phyloP scores from a whole-genome alignment of 2,888 invertebrate species.

The Coenonympha glycerion region DNA sequence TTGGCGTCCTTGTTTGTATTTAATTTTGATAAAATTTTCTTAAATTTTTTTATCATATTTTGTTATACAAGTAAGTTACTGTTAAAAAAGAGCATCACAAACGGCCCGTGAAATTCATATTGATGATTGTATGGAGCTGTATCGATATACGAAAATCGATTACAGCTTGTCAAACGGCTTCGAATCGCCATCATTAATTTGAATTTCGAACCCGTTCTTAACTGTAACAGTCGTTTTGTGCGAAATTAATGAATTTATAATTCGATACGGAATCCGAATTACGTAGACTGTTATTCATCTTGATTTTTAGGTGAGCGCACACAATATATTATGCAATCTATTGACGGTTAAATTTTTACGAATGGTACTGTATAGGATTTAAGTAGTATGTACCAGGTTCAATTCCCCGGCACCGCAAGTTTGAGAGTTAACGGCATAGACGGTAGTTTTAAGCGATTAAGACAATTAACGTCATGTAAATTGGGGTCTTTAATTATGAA shows the following conservation, averaged over 20 bases:
- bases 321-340: too few species aligned
- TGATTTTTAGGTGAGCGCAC: background rate
- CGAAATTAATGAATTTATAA: slow-evolving; percentile 21
- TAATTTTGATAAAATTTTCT: too few species aligned
- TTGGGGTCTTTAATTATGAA: too few species aligned
- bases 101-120: slow-evolving; percentile 62
- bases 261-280: slow-evolving; percentile 20
- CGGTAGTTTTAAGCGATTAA: too few species aligned
- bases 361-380: too few species aligned
- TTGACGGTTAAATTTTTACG: too few species aligned
- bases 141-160: slow-evolving; percentile 32
- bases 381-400: too few species aligned
- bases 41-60: too few species aligned
- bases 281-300: background rate
- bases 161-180: slow-evolving; percentile 27
- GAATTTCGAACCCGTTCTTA: slow-evolving; percentile 36
- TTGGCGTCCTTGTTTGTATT: too few species aligned
- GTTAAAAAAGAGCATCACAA: slow-evolving; percentile 23
- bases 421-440: too few species aligned
- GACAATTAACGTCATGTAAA: too few species aligned
- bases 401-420: too few species aligned
- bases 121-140: slow-evolving; percentile 54
- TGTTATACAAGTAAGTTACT: background rate
- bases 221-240: slow-evolving; percentile 20
- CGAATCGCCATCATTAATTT: slow-evolving; percentile 40